Evolutionary conservation across 2,888 invertebrate genomes (phyloP).

Genomic region (Pseudococcus longispinus): DNA sequence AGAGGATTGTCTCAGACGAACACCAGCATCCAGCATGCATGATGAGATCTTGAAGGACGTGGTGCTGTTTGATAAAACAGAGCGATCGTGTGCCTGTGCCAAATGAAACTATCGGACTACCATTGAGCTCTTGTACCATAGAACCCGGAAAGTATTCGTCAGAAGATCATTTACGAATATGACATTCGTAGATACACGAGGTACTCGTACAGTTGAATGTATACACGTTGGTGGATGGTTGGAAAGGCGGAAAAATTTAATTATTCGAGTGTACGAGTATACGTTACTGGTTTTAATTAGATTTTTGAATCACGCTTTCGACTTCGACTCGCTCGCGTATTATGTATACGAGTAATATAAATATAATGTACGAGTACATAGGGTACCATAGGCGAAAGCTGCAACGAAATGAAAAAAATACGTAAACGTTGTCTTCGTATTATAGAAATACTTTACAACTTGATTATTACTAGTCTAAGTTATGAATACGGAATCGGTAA

Average conservation of each 20-base stretch:
- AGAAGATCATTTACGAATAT: neutral
- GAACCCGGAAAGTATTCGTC: neutral
- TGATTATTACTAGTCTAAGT: slow-evolving; percentile 33
- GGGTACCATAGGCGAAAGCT: neutral
- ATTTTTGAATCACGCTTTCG: neutral
- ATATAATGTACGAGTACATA: neutral
- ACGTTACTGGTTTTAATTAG: slow-evolving; percentile 1
- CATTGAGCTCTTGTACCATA: neutral
- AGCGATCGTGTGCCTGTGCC: neutral
- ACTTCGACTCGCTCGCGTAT: neutral
- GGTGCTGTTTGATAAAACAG: too few relatives aligned
- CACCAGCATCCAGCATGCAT: neutral
- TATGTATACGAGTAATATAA: neutral
- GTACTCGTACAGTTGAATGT: neutral
- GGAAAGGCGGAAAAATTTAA: slow-evolving; percentile 29
- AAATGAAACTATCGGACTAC: neutral
- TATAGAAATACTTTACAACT: slow-evolving; percentile 29
- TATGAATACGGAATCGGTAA: neutral
- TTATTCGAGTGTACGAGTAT: neutral
- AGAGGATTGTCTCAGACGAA: neutral
- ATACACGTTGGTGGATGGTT: neutral
- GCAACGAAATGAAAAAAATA: neutral
- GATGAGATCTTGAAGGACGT: neutral
- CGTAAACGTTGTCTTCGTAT: neutral
- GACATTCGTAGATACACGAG: too few relatives aligned